Base-by-base conservation (phyloP, 1,140 invertebrate genomes). In the Steinernema khuongi region DNA sequence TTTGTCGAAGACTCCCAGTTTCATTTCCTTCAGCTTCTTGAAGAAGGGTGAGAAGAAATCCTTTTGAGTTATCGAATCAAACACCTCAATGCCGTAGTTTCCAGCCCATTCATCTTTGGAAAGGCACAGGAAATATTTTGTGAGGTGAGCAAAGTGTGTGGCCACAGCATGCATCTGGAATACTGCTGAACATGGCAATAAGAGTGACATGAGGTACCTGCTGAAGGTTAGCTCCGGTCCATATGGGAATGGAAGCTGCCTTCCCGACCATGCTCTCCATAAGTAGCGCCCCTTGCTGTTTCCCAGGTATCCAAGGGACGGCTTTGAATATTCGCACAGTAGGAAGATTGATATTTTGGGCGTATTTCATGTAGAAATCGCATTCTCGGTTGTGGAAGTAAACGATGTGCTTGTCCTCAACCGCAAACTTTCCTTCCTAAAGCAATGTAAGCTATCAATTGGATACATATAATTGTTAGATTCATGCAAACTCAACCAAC, bases 331-430 rank as follows among this genome's bases (percentile, higher is more conserved):
- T 60, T 11, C 22, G 18, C 18, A 29, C 32, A 18, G 26, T 4
- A 18, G 70, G 70, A 44, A 71, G 67, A 14, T 28, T 14, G 30
- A 29, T 28, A 19, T 28, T 17, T n/a, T 2, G 1, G 17, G 30
- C 30, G 70, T 68, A 71, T n/a, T 31, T 18, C 18, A 17, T 29
- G 70, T 71, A 71, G 32, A 71, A 71, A 18, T 67, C 70, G 26
- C 33, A 33, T 44, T 71, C 70, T 28, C 31, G n/a, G 70, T 71
- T 44, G 22, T 71, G 70, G 1, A 71, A 22, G 4, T 2, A 14
- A 2, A 17, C 30, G 11, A 71, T 41, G 18, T 43, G 1, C 17
- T 32, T 33, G 36, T 14, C 1, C 22, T 71, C 7, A 2, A 29
- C 30, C 31, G 18, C 22, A 11, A 7, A 18, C 29, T 66, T 33